Conservation (phyloP, 2,797 vertebrate genomes). For the Arremon brunneinucha region DNA sequence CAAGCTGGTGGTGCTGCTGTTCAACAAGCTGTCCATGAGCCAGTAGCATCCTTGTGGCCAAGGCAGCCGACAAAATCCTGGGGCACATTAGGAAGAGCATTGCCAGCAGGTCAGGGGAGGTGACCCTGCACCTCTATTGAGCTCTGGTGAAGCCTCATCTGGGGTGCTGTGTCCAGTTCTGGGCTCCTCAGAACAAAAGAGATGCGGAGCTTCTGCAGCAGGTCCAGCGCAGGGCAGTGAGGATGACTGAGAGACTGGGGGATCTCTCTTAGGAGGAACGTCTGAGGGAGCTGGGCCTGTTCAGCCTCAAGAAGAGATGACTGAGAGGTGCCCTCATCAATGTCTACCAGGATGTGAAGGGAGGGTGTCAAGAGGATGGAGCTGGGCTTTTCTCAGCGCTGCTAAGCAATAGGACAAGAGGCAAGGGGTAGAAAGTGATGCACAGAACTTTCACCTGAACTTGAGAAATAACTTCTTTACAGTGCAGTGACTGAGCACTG, state of each 20-base stretch:
- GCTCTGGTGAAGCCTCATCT: neutral
- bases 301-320: neutral
- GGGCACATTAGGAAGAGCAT: neutral
- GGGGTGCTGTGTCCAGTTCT: neutral
- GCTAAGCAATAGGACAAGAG: neutral
- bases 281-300: neutral
- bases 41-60: neutral
- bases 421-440: neutral
- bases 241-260: neutral
- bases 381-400: neutral
- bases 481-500: neutral
- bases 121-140: neutral
- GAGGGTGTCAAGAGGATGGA: neutral
- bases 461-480: neutral
- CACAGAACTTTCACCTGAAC: neutral
- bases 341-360: neutral
- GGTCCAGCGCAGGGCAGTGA: accelerated
- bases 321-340: neutral
- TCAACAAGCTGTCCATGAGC: neutral
- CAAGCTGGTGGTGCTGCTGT: neutral
- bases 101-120: neutral
- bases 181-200: neutral
- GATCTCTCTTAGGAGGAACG: neutral
- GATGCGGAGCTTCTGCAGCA: neutral
- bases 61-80: neutral